phyloP scores from a whole-genome alignment of 2,888 invertebrate genomes.

The Hofmannophila pseudospretella region DNA sequence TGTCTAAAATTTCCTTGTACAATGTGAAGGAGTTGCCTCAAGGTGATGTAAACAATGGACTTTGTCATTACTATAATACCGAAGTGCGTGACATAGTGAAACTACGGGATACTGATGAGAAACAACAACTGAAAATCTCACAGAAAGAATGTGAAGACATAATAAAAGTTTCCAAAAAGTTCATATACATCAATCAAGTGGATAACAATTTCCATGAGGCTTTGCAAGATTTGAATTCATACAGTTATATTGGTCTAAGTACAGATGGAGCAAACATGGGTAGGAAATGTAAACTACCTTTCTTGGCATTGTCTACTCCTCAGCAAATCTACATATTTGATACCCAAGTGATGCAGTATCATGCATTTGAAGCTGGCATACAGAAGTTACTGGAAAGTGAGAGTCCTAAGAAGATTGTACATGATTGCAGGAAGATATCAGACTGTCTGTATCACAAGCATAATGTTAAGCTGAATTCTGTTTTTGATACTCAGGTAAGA shows the following conservation, averaged over 20 bases:
- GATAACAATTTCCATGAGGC: conserved; percentile 62
- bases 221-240: conserved; percentile 51
- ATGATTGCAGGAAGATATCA: conserved; percentile 76
- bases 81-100: conserved; percentile 64
- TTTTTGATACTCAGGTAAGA: conserved; percentile 79
- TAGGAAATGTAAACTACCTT: conserved; percentile 69
- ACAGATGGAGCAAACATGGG: conserved; percentile 71
- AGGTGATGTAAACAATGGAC: conserved; percentile 46
- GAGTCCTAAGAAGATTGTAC: conserved; percentile 74
- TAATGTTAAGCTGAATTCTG: conserved; percentile 70
- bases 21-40: conserved; percentile 57
- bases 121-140: conserved; percentile 52
- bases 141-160: conserved; percentile 64
- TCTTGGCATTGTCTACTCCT: conserved; percentile 61
- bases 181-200: conserved; percentile 66
- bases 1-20: conserved; percentile 63
- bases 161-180: conserved; percentile 58
- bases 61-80: conserved; percentile 59
- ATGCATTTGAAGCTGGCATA: conserved; percentile 70
- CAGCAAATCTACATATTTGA: conserved; percentile 71
- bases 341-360: conserved; percentile 65
- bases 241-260: conserved; percentile 53
- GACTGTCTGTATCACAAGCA: conserved; percentile 79
- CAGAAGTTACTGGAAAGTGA: conserved; percentile 62
- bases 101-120: conserved; percentile 47